Evolutionary conservation across 1,140 invertebrate species (phyloP).

Genomic region (Drosophila neocordata): DNA sequence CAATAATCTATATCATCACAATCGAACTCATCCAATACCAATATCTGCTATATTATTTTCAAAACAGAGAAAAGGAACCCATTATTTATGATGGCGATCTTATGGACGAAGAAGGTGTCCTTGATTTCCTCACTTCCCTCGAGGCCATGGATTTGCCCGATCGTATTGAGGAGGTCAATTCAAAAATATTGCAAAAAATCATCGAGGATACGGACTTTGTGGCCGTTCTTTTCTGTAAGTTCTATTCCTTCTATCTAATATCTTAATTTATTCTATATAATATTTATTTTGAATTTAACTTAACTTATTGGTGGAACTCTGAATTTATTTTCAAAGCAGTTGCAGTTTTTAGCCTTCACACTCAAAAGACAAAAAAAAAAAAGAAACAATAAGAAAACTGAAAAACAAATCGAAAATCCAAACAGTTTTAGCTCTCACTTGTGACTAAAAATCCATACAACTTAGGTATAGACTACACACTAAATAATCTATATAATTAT

Average conservation of each 20-base stretch:
- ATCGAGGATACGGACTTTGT: slow-evolving; percentile 96
- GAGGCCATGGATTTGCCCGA: slow-evolving; percentile 98
- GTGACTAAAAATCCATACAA: slow-evolving; percentile 73
- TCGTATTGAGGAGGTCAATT: slow-evolving; percentile 97
- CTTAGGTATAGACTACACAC: slow-evolving; percentile 63
- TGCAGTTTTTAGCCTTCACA: slow-evolving; percentile 78
- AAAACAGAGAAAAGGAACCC: slow-evolving; percentile 91
- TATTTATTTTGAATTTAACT: slow-evolving; percentile 24
- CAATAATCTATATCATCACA: neutral
- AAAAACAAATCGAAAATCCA: slow-evolving; percentile 29
- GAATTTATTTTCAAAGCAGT: slow-evolving; percentile 74
- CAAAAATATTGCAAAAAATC: slow-evolving; percentile 95
- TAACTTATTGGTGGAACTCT: slow-evolving; percentile 48
- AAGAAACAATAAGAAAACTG: neutral
- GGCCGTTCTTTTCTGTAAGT: slow-evolving; percentile 97
- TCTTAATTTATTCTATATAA: slow-evolving; percentile 28
- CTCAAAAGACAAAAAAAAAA: slow-evolving; percentile 20
- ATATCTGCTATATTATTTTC: neutral
- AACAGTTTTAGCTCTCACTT: slow-evolving; percentile 71
- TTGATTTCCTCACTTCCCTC: slow-evolving; percentile 96
- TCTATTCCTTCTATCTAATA: slow-evolving; percentile 10
- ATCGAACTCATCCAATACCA: neutral
- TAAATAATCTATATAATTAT: slow-evolving; percentile 44
- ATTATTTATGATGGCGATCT: slow-evolving; percentile 97
- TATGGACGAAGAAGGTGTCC: slow-evolving; percentile 96